Evolutionary conservation across 2,113 vertebrate genomes (phyloP).

Genomic region (Chitala chitala): DNA sequence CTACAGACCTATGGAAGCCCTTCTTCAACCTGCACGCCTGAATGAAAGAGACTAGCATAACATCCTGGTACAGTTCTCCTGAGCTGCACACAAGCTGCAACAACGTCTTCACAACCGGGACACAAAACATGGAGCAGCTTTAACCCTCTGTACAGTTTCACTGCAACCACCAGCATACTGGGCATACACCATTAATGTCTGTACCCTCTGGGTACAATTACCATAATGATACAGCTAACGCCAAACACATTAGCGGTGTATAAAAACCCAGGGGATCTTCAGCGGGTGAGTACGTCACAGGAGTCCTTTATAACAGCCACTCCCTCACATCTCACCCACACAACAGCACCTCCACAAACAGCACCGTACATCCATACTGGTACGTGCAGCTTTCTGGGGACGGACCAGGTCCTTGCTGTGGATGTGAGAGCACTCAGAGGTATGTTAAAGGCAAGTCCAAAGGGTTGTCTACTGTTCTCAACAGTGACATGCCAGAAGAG

Average conservation of each 20-base stretch:
- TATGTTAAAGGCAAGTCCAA: neutral
- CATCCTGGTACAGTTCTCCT: neutral
- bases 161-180: neutral
- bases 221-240: no score
- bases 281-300: neutral
- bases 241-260: neutral
- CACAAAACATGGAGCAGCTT: neutral
- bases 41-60: no score
- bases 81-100: neutral
- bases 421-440: neutral
- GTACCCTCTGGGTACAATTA: no score
- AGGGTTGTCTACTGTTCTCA: neutral
- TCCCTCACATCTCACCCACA: slow-evolving; percentile 4
- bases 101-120: neutral
- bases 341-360: slow-evolving; percentile 8
- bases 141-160: neutral
- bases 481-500: no score
- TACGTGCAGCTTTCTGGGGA: neutral
- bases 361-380: neutral
- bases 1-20: no score
- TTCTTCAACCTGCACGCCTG: no score
- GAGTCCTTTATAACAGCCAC: slow-evolving; percentile 6
- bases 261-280: neutral
- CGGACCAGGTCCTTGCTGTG: neutral
- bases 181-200: neutral